Evolutionary conservation across 2,797 vertebrate genomes (phyloP).

Genomic region (Periparus ater): DNA sequence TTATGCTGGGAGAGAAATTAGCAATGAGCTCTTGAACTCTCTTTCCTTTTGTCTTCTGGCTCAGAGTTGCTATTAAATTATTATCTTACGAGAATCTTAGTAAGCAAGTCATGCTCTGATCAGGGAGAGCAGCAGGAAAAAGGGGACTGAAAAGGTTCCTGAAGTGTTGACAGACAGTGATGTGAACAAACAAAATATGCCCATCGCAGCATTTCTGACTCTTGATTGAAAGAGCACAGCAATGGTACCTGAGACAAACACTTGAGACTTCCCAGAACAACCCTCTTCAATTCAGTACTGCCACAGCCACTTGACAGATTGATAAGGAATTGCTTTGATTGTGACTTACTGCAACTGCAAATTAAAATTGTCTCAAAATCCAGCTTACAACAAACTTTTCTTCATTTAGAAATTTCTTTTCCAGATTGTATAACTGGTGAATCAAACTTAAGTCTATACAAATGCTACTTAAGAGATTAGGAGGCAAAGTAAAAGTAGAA

Average conservation of each 20-base stretch:
- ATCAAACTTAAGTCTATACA: background rate
- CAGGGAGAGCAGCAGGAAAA: conserved; percentile 52
- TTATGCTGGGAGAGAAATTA: conserved; percentile 81
- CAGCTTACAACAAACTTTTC: background rate
- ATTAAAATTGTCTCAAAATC: background rate
- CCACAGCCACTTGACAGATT: background rate
- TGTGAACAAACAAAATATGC: conserved; percentile 36
- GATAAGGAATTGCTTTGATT: background rate
- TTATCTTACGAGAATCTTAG: conserved; percentile 70
- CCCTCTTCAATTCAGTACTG: background rate
- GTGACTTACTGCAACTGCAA: background rate
- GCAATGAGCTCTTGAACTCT: conserved; percentile 72
- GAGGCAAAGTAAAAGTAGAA: background rate
- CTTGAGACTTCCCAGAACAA: background rate
- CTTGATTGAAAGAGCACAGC: conserved; percentile 17
- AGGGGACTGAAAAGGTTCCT: conserved; percentile 53
- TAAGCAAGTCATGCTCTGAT: conserved; percentile 76
- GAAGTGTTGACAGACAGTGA: conserved; percentile 61
- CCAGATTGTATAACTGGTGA: background rate
- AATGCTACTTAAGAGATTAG: background rate
- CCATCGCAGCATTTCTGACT: background rate
- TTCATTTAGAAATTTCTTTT: background rate
- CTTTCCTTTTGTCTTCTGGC: conserved; percentile 77
- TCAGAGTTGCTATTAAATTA: conserved; percentile 72
- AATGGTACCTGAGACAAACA: background rate